Percentiles rank a stretch among this genome's conserved stretches.
Evolutionary conservation across 2,113 vertebrate species (phyloP).

Genomic region (Rana temporaria): DNA sequence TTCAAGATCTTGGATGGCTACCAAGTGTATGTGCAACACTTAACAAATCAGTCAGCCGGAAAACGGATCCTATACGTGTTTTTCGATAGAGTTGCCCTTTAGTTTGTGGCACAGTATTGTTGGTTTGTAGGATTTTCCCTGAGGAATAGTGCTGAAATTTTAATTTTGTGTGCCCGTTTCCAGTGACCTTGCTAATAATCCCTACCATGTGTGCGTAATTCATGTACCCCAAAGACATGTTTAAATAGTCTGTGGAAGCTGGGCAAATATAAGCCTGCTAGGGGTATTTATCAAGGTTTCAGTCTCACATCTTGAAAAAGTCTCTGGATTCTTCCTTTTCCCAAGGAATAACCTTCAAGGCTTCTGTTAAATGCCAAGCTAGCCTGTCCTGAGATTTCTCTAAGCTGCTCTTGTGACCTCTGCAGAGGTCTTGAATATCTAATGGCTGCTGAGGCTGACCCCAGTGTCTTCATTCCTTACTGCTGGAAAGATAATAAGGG

Average conservation of each 20-base stretch:
- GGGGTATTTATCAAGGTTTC: slow-evolving; percentile 19
- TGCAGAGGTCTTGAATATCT: slow-evolving; percentile 48
- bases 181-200: slow-evolving; percentile 41
- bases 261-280: slow-evolving; percentile 11
- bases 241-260: slow-evolving; percentile 9
- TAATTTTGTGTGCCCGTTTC: slow-evolving; percentile 8
- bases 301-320: slow-evolving; percentile 24
- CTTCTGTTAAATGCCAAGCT: slow-evolving; percentile 74
- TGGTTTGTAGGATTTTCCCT: neutral
- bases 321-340: slow-evolving; percentile 11
- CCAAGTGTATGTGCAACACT: too few species aligned
- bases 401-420: slow-evolving; percentile 66
- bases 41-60: too few species aligned
- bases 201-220: slow-evolving; percentile 26
- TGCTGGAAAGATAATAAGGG: slow-evolving; percentile 41
- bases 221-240: slow-evolving; percentile 9
- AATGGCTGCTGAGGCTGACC: slow-evolving; percentile 53
- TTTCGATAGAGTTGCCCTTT: neutral
- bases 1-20: too few species aligned
- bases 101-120: too few species aligned
- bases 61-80: neutral
- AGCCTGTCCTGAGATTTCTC: slow-evolving; percentile 59
- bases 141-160: slow-evolving; percentile 23
- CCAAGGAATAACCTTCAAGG: slow-evolving; percentile 63
- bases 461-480: slow-evolving; percentile 9